These are phyloP conservation scores for Ameiurus melas DNA, from an alignment of 2,113 vertebrate species.

Conservation along the genomic window DNA sequence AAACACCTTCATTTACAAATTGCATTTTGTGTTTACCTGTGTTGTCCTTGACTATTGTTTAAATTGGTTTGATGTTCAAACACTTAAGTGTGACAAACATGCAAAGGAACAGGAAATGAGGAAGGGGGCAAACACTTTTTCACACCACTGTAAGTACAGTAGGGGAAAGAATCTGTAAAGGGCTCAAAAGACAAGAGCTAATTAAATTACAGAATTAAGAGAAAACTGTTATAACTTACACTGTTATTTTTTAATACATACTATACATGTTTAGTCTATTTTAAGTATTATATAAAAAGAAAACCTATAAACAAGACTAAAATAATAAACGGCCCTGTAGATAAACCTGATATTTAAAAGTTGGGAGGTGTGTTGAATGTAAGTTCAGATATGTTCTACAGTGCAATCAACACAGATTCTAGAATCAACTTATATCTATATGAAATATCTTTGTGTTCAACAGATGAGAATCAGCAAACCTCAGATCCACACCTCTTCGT, in stretches of 20 bases:
- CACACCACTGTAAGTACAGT: too few species aligned
- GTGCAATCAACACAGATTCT: not conserved
- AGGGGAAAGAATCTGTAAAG: not conserved
- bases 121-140: too few species aligned
- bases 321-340: not conserved
- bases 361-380: not conserved
- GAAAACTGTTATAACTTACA: not conserved
- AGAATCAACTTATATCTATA: too few species aligned
- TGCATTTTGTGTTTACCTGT: too few species aligned
- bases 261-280: not conserved
- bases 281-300: not conserved
- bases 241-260: not conserved
- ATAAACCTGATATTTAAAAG: not conserved
- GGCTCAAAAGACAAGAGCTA: not conserved
- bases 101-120: too few species aligned
- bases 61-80: too few species aligned
- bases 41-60: too few species aligned
- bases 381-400: not conserved
- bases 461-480: constrained; percentile 43
- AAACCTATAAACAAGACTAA: not conserved
- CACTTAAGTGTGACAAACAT: too few species aligned
- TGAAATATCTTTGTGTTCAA: not conserved
- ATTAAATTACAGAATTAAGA: not conserved
- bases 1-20: too few species aligned
- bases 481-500: constrained; percentile 13